These are phyloP conservation scores for Eretmochelys imbricata DNA, from an alignment of 2,113 vertebrate genomes.

Conservation along the genomic window DNA sequence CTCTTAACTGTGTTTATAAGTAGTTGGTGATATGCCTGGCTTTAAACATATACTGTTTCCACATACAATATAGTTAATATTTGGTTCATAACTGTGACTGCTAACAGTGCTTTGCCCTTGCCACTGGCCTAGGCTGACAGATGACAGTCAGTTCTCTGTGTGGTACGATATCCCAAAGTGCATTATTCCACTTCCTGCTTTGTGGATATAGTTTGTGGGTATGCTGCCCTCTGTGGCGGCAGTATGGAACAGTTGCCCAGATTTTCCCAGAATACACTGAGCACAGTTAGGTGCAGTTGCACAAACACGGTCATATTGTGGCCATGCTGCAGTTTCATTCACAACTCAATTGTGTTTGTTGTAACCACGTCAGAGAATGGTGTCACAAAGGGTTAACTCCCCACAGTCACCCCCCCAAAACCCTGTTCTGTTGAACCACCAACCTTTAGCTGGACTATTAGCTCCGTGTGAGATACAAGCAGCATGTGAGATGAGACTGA, in stretches of 20 bases:
- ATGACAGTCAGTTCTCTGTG: not conserved
- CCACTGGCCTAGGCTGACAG: not conserved
- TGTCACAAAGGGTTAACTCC: not conserved
- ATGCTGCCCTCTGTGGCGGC: no score
- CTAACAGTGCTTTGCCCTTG: not conserved
- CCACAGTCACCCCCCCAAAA: not conserved
- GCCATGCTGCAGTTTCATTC: not conserved
- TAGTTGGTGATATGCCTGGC: not conserved
- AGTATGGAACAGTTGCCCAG: not conserved
- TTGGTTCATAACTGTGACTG: not conserved
- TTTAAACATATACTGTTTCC: not conserved
- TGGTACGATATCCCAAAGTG: not conserved
- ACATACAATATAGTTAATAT: not conserved
- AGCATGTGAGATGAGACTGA: not conserved
- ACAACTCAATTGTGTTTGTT: not conserved
- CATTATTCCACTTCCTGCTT: not conserved
- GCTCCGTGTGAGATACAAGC: not conserved
- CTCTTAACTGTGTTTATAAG: not conserved
- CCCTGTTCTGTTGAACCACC: not conserved
- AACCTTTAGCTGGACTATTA: not conserved
- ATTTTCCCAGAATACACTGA: not conserved
- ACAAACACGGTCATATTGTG: not conserved
- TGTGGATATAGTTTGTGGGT: not conserved
- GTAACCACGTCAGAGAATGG: not conserved
- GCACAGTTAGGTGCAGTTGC: not conserved